These are phyloP conservation scores for Atta texana DNA, from an alignment of 1,140 invertebrate species.

Conservation along the genomic window DNA sequence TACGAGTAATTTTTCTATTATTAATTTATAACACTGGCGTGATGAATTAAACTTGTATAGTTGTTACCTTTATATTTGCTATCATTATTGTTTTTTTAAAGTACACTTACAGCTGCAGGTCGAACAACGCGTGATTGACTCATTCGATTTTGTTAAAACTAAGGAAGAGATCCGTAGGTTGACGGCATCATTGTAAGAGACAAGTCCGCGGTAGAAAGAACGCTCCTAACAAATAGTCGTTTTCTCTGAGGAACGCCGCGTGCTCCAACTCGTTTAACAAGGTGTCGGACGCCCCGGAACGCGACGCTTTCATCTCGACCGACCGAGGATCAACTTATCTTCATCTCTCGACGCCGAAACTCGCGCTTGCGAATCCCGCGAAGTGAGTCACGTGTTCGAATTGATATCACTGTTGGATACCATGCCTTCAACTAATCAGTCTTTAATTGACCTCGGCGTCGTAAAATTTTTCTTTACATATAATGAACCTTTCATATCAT, in stretches of 20 bases:
- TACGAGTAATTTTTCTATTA: too few relatives aligned
- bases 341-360: conserved; percentile 81
- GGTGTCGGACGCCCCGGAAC: conserved; percentile 83
- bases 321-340: conserved; percentile 83
- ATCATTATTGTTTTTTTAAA: too few relatives aligned
- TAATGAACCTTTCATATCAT: background rate
- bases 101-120: background rate
- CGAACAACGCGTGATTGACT: conserved; percentile 12
- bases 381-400: conserved; percentile 81
- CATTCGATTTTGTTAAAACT: conserved; percentile 45
- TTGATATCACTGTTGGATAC: conserved; percentile 78
- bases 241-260: conserved; percentile 82
- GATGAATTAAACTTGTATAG: too few relatives aligned
- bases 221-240: conserved; percentile 82
- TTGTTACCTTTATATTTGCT: too few relatives aligned
- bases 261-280: conserved; percentile 83
- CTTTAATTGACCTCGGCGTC: conserved; percentile 9
- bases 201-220: conserved; percentile 73
- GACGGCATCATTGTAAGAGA: conserved; percentile 20
- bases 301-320: conserved; percentile 83
- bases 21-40: too few relatives aligned
- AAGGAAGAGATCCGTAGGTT: conserved; percentile 39
- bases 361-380: conserved; percentile 64
- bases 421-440: conserved; percentile 27
- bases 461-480: background rate